Percentiles rank a stretch among this genome's conserved stretches.
Evolutionary conservation across 2,888 invertebrate genomes (phyloP).

Genomic region (Pheosia gnoma): DNA sequence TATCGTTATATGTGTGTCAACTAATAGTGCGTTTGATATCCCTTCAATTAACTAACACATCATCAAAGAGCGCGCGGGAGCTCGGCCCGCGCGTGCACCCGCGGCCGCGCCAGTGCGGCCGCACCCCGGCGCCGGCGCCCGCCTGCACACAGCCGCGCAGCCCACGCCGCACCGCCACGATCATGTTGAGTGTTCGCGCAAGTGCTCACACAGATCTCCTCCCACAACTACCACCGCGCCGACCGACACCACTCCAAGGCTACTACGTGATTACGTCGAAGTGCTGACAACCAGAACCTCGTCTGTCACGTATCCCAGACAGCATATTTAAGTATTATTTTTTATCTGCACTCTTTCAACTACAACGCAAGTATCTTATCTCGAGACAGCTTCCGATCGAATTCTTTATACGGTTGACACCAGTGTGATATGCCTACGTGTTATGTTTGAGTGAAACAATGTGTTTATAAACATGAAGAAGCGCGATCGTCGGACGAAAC

Average conservation of each 20-base stretch:
- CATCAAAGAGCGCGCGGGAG: conserved; percentile 44
- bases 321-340: conserved; percentile 61
- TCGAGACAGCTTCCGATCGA: conserved; percentile 54
- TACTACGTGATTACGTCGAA: conserved; percentile 65
- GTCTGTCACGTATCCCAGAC: conserved; percentile 62
- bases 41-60: conserved; percentile 67
- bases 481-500: conserved; percentile 59
- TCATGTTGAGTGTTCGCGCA: conserved; percentile 54
- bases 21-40: conserved; percentile 47
- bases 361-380: conserved; percentile 76
- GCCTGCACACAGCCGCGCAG: conserved; percentile 44
- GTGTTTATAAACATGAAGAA: conserved; percentile 68
- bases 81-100: conserved; percentile 39
- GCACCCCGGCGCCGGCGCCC: conserved; percentile 53
- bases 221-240: conserved; percentile 25
- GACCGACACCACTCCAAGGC: conserved; percentile 63
- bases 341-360: conserved; percentile 72
- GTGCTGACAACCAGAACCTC: conserved; percentile 70
- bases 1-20: conserved; percentile 48
- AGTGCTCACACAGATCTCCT: conserved; percentile 55
- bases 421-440: conserved; percentile 34
- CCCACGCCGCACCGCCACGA: conserved; percentile 12
- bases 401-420: conserved; percentile 37
- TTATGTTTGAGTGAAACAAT: conserved; percentile 42
- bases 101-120: conserved; percentile 60